Evolutionary conservation across 2,797 vertebrate species (phyloP), one percentile per base, ranked within the genome.

Genomic region (Siniperca scherzeri): DNA sequence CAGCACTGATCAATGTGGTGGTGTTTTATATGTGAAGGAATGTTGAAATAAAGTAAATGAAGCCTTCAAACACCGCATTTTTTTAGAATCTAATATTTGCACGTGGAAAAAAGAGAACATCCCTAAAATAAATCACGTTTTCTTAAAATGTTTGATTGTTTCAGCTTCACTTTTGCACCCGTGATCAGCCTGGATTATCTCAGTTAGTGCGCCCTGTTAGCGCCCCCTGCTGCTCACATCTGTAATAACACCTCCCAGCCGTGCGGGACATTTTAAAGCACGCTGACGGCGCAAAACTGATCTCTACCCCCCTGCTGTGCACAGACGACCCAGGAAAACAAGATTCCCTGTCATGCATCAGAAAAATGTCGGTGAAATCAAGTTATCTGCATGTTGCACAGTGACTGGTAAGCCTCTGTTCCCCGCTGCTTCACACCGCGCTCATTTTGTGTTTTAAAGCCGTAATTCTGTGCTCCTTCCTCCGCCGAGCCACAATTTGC

Each of bases 211-310:
- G 7, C 4, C 8, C n/a, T 36, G 56, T 19, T 52, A n/a, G 83
- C 83, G 83, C 93, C 91, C 88, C 42, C 91, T 88, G 56, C 62
- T 68, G 93, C 0, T 16, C 52, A 6, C 33, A 44, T 14, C 9
- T 12, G 5, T 25, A 84, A 64, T 5, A 7, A 46, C 89, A 68
- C 27, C 27, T 2, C 30, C 0, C 33, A 48, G 62, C 36, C 46
- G 68, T 77, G 72, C 52, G 30, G 69, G 75, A 89, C 88, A 79
- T 87, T 89, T 81, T 75, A 68, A 75, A 70, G 71, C 75, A 48
- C 72, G 61, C 86, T 82, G 79, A 86, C 74, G 48, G 70, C 68
- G 77, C 80, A 69, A 44, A 89, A 62, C 69, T 22, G 79, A 75
- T 75, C 80, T 30, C n/a, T 70, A 12, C 70, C 30, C 70, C 75